These are phyloP conservation scores for Drosophila mayaguana DNA, from an alignment of 2,888 invertebrate species.

Conservation along the genomic window DNA sequence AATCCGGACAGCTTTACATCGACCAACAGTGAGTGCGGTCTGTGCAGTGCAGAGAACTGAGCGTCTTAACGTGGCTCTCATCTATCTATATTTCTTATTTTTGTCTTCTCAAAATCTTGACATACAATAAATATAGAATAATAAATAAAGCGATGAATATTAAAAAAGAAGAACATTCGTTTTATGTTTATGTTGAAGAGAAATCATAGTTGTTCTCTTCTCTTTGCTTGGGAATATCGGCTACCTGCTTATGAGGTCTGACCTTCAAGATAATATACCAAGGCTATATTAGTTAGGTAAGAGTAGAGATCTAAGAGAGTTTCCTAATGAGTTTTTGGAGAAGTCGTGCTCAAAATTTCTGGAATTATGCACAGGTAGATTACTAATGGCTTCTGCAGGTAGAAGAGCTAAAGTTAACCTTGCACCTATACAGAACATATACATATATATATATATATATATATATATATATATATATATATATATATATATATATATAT, in stretches of 20 bases:
- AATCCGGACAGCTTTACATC: conserved; percentile 7
- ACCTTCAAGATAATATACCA: not conserved
- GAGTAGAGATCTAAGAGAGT: not conserved
- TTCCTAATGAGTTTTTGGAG: not conserved
- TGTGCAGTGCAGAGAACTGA: not conserved
- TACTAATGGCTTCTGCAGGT: not conserved
- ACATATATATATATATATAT: too few relatives aligned
- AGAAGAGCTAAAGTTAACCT: not conserved
- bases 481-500: too few relatives aligned
- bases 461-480: too few relatives aligned
- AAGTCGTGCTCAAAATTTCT: not conserved
- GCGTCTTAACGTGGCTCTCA: too few relatives aligned
- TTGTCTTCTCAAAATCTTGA: too few relatives aligned
- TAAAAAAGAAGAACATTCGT: conserved; percentile 7
- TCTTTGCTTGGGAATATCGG: too few relatives aligned
- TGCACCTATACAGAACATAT: not conserved
- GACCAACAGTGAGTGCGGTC: not conserved
- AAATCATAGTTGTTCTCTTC: not conserved
- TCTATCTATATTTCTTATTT: not conserved
- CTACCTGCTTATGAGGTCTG: not conserved
- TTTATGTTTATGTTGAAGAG: not conserved
- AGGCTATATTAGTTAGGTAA: not conserved
- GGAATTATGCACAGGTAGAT: not conserved
- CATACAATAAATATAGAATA: too few relatives aligned
- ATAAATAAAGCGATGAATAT: too few relatives aligned